Evolutionary conservation across 1,140 invertebrate species (phyloP).

Genomic region (Hirudo medicinalis): DNA sequence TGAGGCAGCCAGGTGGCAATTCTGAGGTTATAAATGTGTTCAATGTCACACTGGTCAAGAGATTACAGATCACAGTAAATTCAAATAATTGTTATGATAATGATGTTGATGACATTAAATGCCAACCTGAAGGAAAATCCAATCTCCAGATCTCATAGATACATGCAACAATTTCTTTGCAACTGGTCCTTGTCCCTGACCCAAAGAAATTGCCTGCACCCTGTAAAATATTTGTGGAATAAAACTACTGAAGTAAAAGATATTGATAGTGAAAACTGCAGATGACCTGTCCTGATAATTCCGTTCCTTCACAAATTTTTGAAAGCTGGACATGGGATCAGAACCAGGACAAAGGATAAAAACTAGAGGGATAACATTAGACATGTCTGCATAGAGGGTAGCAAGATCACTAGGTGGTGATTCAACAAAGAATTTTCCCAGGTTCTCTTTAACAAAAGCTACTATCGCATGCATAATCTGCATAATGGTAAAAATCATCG

Average conservation of each 20-base stretch:
- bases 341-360: conserved; percentile 42
- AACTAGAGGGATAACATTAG: conserved; percentile 37
- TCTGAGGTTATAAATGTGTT: conserved; percentile 26
- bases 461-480: conserved; percentile 60
- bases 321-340: conserved; percentile 50
- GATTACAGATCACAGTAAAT: background rate
- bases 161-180: conserved; percentile 39
- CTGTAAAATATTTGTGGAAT: conserved; percentile 12
- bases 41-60: background rate
- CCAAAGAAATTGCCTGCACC: conserved; percentile 46
- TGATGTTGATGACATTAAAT: background rate
- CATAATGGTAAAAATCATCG: conserved; percentile 16
- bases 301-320: conserved; percentile 53
- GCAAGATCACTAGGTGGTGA: conserved; percentile 55
- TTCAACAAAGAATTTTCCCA: conserved; percentile 65
- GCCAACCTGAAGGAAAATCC: conserved; percentile 41
- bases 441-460: conserved; percentile 59
- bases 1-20: conserved; percentile 41
- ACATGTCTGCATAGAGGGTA: conserved; percentile 51
- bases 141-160: conserved; percentile 39
- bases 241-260: too few species aligned
- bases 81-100: background rate
- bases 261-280: too few species aligned
- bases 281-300: conserved; percentile 35
- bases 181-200: conserved; percentile 44